phyloP scores from a whole-genome alignment of 2,797 vertebrate species.

The Notolabrus celidotus region DNA sequence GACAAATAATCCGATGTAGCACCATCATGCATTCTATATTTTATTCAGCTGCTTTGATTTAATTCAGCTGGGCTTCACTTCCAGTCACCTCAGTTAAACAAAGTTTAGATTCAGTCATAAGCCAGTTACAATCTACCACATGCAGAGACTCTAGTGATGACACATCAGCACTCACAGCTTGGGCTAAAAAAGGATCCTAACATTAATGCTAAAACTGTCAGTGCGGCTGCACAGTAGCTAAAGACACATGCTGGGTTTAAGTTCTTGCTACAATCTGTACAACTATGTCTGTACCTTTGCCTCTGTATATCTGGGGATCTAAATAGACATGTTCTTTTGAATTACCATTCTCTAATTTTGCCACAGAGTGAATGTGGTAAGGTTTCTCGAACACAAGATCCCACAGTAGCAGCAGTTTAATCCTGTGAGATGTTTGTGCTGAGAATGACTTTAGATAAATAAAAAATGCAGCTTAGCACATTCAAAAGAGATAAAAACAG shows the following conservation, averaged over 20 bases:
- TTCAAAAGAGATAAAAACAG: background rate
- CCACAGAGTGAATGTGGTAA: conserved; percentile 10
- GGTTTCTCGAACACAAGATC: conserved; percentile 28
- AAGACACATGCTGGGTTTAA: background rate
- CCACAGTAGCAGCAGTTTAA: conserved; percentile 7
- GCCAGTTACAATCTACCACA: background rate
- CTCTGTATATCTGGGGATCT: conserved; percentile 9
- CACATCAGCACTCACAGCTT: conserved; percentile 10
- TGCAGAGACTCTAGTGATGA: conserved; percentile 7
- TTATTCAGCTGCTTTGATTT: conserved; percentile 1
- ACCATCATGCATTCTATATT: background rate
- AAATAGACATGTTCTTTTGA: conserved; percentile 18
- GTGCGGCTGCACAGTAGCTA: background rate
- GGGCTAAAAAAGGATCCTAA: conserved; percentile 33
- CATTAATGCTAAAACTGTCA: conserved; percentile 17
- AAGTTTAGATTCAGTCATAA: background rate
- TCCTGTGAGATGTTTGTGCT: conserved; percentile 20
- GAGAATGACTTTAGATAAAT: conserved; percentile 7
- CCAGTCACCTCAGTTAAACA: background rate
- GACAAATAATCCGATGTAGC: conserved; percentile 26
- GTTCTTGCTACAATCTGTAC: background rate
- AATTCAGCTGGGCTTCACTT: conserved; percentile 14
- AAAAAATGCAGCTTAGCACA: conserved; percentile 1
- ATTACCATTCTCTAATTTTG: conserved; percentile 10
- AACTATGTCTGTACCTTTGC: conserved; percentile 2